Percentiles rank a stretch among this genome's conserved stretches.
Conservation (phyloP, 2,113 vertebrate species). For the Gila orcuttii region DNA sequence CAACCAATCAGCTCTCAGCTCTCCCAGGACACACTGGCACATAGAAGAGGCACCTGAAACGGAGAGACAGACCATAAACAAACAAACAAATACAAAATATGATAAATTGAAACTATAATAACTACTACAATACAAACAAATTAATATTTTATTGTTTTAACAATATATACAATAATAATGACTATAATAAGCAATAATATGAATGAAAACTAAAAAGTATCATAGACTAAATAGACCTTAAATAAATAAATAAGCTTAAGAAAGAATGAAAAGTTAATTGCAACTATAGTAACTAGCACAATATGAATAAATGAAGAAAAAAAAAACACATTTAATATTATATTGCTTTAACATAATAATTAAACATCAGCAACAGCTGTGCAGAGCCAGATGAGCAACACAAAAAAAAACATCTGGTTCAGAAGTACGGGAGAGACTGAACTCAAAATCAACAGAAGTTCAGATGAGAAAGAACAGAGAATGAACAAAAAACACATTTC, state of each 20-base stretch:
- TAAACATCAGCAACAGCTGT: too few species aligned
- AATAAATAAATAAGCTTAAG: not conserved
- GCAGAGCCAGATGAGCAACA: too few species aligned
- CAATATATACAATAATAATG: not conserved
- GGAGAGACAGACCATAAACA: not conserved
- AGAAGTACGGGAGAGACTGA: too few species aligned
- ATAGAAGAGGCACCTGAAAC: slow-evolving; percentile 67
- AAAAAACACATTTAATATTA: not conserved
- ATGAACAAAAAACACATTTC: too few species aligned
- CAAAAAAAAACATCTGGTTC: too few species aligned
- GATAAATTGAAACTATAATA: not conserved
- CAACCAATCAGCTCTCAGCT: slow-evolving; percentile 73
- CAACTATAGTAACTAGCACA: too few species aligned
- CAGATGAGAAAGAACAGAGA: too few species aligned
- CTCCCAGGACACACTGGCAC: slow-evolving; percentile 68
- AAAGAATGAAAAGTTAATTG: not conserved
- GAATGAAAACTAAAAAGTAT: not conserved
- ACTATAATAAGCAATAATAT: not conserved
- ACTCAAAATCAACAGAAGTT: too few species aligned
- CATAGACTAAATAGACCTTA: not conserved
- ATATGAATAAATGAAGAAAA: too few species aligned
- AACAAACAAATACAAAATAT: not conserved
- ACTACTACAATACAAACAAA: not conserved
- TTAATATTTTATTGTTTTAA: not conserved
- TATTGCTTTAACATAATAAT: not conserved